phyloP scores from a whole-genome alignment of 1,140 invertebrate species.

The Aphaenogaster floridana region DNA sequence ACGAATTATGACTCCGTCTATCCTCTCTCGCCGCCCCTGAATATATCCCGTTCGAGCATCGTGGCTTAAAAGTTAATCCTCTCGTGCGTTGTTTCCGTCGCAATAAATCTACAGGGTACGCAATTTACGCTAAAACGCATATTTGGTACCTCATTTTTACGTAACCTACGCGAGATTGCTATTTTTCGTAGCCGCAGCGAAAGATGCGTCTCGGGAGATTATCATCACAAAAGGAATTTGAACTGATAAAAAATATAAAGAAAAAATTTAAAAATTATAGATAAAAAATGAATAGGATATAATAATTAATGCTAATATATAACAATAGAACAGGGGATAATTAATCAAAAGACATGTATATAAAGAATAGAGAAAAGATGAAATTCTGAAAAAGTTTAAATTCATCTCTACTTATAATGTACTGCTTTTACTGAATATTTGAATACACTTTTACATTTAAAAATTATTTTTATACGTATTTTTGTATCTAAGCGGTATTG shows the following conservation, averaged over 20 bases:
- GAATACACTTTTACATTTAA: conserved; percentile 5
- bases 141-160: conserved; percentile 14
- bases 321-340: neutral
- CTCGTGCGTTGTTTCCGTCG: conserved; percentile 28
- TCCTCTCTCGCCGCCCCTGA: conserved; percentile 19
- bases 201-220: neutral
- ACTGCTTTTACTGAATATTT: neutral
- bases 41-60: conserved; percentile 29
- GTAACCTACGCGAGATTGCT: neutral
- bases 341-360: neutral
- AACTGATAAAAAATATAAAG: neutral
- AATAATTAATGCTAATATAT: neutral
- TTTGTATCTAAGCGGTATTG: neutral
- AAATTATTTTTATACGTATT: neutral
- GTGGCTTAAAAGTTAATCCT: conserved; percentile 61
- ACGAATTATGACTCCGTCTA: conserved; percentile 65
- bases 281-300: neutral
- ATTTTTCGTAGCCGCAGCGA: neutral
- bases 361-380: neutral
- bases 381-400: neutral
- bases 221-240: neutral
- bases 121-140: conserved; percentile 33
- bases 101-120: conserved; percentile 40
- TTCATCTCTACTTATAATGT: neutral
- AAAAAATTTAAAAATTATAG: neutral